These are phyloP conservation scores for Creontiades dilutus DNA, from an alignment of 2,888 invertebrate species.

Conservation along the genomic window DNA sequence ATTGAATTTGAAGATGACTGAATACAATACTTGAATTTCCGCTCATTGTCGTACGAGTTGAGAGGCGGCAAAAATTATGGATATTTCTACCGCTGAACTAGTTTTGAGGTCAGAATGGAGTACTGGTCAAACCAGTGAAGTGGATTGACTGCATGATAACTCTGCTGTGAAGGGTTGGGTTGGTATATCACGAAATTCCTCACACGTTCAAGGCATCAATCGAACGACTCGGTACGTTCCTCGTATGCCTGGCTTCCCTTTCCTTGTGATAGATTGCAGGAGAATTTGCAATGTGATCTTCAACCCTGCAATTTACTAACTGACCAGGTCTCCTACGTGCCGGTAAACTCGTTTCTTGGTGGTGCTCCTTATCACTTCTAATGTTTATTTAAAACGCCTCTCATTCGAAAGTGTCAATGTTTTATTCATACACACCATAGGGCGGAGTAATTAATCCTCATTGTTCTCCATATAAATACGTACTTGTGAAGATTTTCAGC, in stretches of 20 bases:
- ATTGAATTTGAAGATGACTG: too few species aligned
- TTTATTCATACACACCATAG: too few species aligned
- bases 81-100: background rate
- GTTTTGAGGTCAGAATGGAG: background rate
- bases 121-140: background rate
- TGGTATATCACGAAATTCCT: slow-evolving; percentile 18
- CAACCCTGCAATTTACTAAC: background rate
- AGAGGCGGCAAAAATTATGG: too few species aligned
- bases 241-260: background rate
- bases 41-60: too few species aligned
- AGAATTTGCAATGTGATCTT: slow-evolving; percentile 26
- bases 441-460: too few species aligned
- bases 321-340: slow-evolving; percentile 10
- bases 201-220: slow-evolving; percentile 32
- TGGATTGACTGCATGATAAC: slow-evolving; percentile 28
- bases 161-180: background rate
- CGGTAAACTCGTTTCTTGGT: background rate
- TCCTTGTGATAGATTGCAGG: background rate
- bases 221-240: slow-evolving; percentile 16
- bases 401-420: too few species aligned
- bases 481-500: too few species aligned
- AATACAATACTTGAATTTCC: too few species aligned
- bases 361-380: background rate
- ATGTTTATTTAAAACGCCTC: background rate
- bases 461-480: too few species aligned